phyloP scores from a whole-genome alignment of 2,888 invertebrate genomes.

The Machimus rusticus region DNA sequence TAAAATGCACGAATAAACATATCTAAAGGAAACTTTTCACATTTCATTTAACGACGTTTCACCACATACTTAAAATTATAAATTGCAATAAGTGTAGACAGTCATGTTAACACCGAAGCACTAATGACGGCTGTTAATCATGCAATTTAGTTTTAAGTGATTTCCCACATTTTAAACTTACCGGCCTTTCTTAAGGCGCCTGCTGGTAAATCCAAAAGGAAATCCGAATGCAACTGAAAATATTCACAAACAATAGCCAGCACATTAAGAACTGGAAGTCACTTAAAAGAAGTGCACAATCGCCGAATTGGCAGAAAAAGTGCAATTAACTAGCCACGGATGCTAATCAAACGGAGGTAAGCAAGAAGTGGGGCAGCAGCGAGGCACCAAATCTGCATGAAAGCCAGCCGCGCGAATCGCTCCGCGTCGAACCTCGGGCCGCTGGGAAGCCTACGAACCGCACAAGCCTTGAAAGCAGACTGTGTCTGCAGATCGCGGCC shows the following conservation, averaged over 20 bases:
- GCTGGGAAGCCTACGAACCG: neutral
- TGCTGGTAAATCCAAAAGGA: neutral
- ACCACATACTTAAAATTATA: neutral
- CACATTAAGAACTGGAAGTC: neutral
- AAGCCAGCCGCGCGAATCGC: constrained; percentile 8
- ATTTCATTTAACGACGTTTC: neutral
- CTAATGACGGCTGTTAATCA: neutral
- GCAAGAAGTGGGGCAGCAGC: neutral
- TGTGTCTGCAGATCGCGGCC: neutral
- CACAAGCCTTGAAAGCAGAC: neutral
- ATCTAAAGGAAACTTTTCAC: neutral
- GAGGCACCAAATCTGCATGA: neutral
- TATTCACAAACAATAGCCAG: neutral
- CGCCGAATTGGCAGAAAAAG: neutral
- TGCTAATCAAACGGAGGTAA: neutral
- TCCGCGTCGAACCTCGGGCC: neutral
- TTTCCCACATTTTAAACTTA: neutral
- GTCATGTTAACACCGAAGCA: neutral
- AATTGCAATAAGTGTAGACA: neutral
- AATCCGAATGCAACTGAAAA: neutral
- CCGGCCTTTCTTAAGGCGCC: neutral
- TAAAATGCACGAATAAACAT: neutral
- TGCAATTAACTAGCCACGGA: constrained; percentile 4
- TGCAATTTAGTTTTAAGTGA: neutral
- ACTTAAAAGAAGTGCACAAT: neutral